A percentile compares a stretch with the other conserved stretches of the same genome.
These are phyloP conservation scores for Emys orbicularis DNA, from an alignment of 2,797 vertebrate species.

Conservation along the genomic window DNA sequence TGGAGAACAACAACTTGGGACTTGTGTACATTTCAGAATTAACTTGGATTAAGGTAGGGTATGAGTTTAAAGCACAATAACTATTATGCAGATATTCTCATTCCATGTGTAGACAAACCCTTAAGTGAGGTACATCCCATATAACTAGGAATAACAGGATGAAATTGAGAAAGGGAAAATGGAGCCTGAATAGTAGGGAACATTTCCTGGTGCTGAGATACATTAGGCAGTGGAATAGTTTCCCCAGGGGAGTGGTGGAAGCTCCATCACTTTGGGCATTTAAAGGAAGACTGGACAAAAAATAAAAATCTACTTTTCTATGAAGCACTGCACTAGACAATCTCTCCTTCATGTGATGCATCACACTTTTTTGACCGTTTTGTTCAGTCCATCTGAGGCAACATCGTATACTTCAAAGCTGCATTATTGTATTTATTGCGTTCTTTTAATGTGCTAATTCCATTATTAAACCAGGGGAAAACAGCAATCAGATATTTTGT, in stretches of 20 bases:
- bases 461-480: background rate
- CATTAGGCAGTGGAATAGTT: background rate
- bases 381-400: background rate
- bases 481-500: background rate
- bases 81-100: background rate
- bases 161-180: background rate
- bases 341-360: background rate
- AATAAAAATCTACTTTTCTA: background rate
- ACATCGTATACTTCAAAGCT: background rate
- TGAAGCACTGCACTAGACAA: background rate
- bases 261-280: background rate
- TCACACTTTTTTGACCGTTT: background rate
- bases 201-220: background rate
- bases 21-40: background rate
- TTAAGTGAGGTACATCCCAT: background rate
- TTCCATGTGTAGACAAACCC: background rate
- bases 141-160: background rate
- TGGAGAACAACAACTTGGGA: background rate
- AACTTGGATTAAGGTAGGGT: background rate
- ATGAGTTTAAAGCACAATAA: background rate
- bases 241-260: background rate
- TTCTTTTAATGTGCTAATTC: background rate
- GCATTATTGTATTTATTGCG: background rate
- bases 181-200: background rate
- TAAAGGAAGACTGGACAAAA: background rate